Evolutionary conservation across 1,140 invertebrate genomes (phyloP).

Genomic region (Tetranychus urticae): DNA sequence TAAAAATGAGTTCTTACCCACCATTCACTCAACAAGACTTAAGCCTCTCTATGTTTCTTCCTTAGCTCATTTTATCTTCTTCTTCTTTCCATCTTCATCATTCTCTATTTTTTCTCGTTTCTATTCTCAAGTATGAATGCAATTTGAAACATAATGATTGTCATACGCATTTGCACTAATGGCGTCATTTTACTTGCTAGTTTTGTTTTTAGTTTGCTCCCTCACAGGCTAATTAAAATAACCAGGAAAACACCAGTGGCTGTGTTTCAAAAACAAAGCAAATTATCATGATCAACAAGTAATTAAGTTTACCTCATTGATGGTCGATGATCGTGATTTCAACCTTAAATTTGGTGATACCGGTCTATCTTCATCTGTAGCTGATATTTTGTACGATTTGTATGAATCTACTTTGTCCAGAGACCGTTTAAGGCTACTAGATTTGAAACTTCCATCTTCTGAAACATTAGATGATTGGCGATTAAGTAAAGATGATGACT

Average conservation of each 20-base stretch:
- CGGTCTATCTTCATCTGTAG: neutral
- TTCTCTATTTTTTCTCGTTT: too few species aligned
- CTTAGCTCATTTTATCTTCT: too few species aligned
- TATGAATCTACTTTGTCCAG: neutral
- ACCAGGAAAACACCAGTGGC: neutral
- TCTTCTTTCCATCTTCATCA: too few species aligned
- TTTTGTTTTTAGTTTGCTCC: too few species aligned
- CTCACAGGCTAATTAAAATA: too few species aligned
- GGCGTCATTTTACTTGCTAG: too few species aligned
- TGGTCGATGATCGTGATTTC: neutral
- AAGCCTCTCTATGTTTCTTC: too few species aligned
- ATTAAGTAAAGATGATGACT: neutral
- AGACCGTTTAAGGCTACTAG: neutral
- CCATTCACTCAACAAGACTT: too few species aligned
- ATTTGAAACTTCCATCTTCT: neutral
- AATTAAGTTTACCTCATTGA: neutral
- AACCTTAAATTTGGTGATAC: neutral
- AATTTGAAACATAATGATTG: too few species aligned
- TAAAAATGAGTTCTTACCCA: too few species aligned
- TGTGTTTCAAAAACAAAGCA: neutral
- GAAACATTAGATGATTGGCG: neutral
- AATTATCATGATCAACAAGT: neutral
- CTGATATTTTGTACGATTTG: neutral
- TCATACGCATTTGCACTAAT: too few species aligned
- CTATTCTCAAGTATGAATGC: too few species aligned